These are phyloP conservation scores for Rhinella marina DNA, from an alignment of 2,797 vertebrate species.

Conservation along the genomic window DNA sequence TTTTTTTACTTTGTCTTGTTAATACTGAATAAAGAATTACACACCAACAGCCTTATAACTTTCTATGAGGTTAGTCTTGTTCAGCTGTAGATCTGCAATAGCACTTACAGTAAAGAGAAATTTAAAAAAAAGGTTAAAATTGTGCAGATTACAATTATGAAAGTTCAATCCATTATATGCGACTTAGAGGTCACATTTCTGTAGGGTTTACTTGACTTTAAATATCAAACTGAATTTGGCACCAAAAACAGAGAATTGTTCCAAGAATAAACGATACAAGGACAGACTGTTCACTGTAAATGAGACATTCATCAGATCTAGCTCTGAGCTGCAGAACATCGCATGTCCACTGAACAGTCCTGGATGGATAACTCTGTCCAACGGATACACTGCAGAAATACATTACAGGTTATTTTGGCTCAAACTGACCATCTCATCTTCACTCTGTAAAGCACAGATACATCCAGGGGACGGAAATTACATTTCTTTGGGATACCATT, in stretches of 20 bases:
- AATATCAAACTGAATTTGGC: conserved; percentile 26
- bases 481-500: conserved; percentile 43
- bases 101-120: neutral
- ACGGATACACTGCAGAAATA: conserved; percentile 33
- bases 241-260: conserved; percentile 23
- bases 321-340: conserved; percentile 15
- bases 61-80: neutral
- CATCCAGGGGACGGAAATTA: conserved; percentile 44
- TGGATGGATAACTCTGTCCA: conserved; percentile 32
- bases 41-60: no score
- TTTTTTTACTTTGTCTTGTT: no score
- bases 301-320: neutral
- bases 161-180: neutral
- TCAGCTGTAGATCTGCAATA: neutral
- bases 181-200: neutral
- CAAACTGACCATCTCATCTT: conserved; percentile 34
- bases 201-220: neutral
- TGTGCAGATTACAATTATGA: neutral
- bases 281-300: neutral
- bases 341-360: conserved; percentile 18
- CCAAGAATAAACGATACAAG: neutral
- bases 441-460: conserved; percentile 40
- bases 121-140: neutral
- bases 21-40: no score
- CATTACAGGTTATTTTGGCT: conserved; percentile 32